Conservation (phyloP, 2,797 vertebrate species). For the Mus caroli region DNA sequence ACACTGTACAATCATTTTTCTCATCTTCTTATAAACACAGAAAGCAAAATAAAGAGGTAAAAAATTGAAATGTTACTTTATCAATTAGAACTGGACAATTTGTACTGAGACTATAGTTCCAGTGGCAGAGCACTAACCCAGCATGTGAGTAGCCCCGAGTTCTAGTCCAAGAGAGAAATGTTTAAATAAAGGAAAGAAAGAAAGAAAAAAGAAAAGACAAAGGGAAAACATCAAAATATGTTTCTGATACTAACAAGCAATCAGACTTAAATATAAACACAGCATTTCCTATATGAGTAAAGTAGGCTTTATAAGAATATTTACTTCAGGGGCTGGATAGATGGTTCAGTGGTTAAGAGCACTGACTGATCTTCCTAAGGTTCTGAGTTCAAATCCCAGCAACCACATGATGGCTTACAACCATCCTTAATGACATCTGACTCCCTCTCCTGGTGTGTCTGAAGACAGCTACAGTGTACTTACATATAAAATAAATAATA, state of each 20-base stretch:
- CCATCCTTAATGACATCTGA: too few relatives aligned
- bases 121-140: background rate
- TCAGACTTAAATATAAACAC: slow-evolving; percentile 44
- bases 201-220: background rate
- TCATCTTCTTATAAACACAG: slow-evolving; percentile 4
- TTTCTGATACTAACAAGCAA: slow-evolving; percentile 44
- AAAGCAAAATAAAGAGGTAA: slow-evolving; percentile 23
- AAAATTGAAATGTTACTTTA: slow-evolving; percentile 30
- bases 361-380: too few relatives aligned
- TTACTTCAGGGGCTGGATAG: too few relatives aligned
- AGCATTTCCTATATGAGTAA: slow-evolving; percentile 43
- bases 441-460: too few relatives aligned
- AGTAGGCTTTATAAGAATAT: slow-evolving; percentile 54
- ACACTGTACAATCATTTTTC: slow-evolving; percentile 52
- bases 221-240: slow-evolving; percentile 36
- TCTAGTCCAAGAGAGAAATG: background rate
- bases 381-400: too few relatives aligned
- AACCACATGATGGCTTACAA: too few relatives aligned
- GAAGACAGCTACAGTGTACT: too few relatives aligned
- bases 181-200: background rate
- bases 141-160: background rate
- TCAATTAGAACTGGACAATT: background rate
- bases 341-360: too few relatives aligned
- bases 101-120: background rate
- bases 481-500: too few relatives aligned